phyloP scores from a whole-genome alignment of 2,113 vertebrate species.

The Apistogramma diplotaenia region DNA sequence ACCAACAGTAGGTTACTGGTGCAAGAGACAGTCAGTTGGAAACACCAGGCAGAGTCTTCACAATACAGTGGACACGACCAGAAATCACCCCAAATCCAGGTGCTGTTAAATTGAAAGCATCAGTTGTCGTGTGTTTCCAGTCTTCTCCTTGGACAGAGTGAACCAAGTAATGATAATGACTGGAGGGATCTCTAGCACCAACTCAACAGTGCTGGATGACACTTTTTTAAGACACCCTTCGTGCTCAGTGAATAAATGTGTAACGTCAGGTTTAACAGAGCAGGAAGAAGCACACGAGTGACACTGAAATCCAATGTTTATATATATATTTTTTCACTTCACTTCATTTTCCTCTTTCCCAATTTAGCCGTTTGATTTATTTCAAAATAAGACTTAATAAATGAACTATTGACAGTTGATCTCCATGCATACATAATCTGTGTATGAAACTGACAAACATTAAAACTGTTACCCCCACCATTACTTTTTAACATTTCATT shows the following conservation, averaged over 20 bases:
- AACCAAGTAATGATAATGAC: background rate
- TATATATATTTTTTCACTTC: background rate
- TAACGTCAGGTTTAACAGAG: too few relatives aligned
- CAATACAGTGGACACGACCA: background rate
- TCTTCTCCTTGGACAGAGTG: background rate
- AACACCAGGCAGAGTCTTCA: background rate
- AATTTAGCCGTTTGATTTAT: background rate
- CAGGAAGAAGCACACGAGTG: background rate
- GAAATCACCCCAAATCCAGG: background rate
- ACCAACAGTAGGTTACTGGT: background rate
- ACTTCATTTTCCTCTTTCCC: background rate
- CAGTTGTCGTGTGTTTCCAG: background rate
- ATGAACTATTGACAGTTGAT: background rate
- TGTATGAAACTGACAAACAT: background rate
- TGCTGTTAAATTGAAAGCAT: background rate
- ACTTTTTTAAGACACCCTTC: too few relatives aligned
- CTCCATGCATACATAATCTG: background rate
- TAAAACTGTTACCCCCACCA: background rate
- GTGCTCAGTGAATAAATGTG: too few relatives aligned
- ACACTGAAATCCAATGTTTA: background rate
- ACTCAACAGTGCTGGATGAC: too few relatives aligned
- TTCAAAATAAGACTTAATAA: background rate
- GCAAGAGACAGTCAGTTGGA: background rate
- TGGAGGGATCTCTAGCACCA: too few relatives aligned
- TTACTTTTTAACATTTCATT: too few relatives aligned